Evolutionary conservation across 2,797 vertebrate species (phyloP).

Genomic region (Crocidura indochinensis): DNA sequence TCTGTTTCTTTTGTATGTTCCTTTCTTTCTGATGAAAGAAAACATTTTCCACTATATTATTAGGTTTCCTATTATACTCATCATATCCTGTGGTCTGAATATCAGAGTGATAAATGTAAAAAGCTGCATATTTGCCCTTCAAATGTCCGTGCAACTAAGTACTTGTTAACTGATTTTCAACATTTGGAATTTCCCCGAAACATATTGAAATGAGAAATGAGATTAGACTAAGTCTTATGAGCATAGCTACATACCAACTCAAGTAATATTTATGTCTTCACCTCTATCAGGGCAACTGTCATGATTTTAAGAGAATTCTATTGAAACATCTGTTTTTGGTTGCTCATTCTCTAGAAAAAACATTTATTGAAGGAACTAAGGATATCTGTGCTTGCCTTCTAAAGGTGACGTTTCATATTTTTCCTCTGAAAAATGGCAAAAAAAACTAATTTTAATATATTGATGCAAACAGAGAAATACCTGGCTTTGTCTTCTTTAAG

Average conservation of each 20-base stretch:
- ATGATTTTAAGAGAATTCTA: constrained; percentile 40
- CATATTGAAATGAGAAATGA: constrained; percentile 43
- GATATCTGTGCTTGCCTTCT: constrained; percentile 22
- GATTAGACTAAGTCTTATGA: constrained; percentile 1
- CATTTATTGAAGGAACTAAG: constrained; percentile 21
- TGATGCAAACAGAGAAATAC: constrained; percentile 18
- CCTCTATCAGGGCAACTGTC: constrained; percentile 24
- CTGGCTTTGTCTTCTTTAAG: not conserved
- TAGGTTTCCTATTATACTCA: constrained; percentile 75
- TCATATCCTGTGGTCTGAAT: constrained; percentile 63
- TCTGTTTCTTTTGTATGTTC: constrained; percentile 78
- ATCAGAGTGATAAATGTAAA: constrained; percentile 53
- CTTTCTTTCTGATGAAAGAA: constrained; percentile 74
- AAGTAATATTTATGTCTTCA: constrained; percentile 57
- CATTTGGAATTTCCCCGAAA: constrained; percentile 55
- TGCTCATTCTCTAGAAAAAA: constrained; percentile 65
- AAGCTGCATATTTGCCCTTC: constrained; percentile 69
- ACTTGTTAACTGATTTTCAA: constrained; percentile 54
- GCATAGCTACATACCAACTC: not conserved
- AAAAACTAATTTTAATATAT: constrained; percentile 1
- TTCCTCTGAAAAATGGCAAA: not conserved
- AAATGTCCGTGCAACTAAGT: constrained; percentile 12
- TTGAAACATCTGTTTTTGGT: constrained; percentile 47
- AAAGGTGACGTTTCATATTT: constrained; percentile 23
- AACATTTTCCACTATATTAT: constrained; percentile 73